A percentile compares a stretch with the other conserved stretches of the same genome.
Evolutionary conservation across 2,888 invertebrate genomes (phyloP).

Genomic region (Heliconius sara): DNA sequence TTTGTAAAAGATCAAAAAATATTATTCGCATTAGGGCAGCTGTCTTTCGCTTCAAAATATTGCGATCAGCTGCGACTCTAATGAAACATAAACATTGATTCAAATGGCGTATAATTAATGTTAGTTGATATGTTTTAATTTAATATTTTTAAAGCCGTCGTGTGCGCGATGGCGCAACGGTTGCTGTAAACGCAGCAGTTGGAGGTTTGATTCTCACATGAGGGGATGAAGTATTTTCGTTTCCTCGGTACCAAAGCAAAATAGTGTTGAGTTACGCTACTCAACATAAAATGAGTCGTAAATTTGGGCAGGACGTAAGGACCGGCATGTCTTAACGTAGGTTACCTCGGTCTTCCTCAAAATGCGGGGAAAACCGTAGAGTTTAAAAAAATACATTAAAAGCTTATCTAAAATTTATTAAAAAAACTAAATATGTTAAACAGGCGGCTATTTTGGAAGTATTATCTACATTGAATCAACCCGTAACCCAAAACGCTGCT

Average conservation of each 20-base stretch:
- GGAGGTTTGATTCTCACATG: no score
- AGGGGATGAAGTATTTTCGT: no score
- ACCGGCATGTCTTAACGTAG: neutral
- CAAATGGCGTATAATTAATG: neutral
- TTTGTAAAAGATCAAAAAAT: constrained; percentile 6
- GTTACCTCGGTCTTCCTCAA: neutral
- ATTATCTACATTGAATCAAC: no score
- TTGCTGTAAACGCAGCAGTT: no score
- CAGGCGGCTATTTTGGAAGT: no score
- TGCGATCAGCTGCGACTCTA: neutral
- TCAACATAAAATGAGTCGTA: no score
- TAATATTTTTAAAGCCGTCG: neutral
- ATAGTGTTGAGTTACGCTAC: no score
- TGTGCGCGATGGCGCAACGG: neutral
- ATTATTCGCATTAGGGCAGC: constrained; percentile 9
- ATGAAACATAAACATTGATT: constrained; percentile 4
- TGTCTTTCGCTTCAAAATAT: constrained; percentile 1
- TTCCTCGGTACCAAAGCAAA: no score
- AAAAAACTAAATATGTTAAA: no score
- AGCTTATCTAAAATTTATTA: neutral
- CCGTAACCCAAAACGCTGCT: no score
- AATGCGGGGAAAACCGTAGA: no score
- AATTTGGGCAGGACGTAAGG: no score
- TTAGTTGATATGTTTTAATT: neutral
- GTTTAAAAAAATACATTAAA: neutral